Evolutionary conservation across 2,888 invertebrate genomes (phyloP).

Genomic region (Sclerodermus sp.): DNA sequence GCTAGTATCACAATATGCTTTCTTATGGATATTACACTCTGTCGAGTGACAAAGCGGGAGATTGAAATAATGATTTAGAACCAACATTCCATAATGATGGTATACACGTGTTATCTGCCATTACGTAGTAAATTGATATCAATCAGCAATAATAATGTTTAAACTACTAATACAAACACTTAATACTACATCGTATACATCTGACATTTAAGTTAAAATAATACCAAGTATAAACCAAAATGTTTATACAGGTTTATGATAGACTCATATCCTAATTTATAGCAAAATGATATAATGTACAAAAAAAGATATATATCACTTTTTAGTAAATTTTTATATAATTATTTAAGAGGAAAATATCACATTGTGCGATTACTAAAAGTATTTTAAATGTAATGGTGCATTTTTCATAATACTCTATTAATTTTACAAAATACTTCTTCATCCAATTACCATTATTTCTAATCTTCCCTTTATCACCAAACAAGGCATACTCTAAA

Average conservation of each 20-base stretch:
- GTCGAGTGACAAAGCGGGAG: constrained; percentile 30
- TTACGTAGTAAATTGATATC: too few relatives aligned
- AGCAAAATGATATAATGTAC: not conserved
- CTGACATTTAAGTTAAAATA: too few relatives aligned
- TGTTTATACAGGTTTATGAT: constrained; percentile 1
- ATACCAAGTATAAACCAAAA: too few relatives aligned
- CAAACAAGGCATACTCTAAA: constrained; percentile 17
- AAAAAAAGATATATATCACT: too few relatives aligned
- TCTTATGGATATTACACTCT: constrained; percentile 20
- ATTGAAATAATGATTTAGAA: constrained; percentile 28
- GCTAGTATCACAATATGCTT: constrained; percentile 16
- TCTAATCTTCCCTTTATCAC: constrained; percentile 30
- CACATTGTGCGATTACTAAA: too few relatives aligned
- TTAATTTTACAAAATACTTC: constrained; percentile 3
- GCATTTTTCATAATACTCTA: not conserved
- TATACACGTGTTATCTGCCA: too few relatives aligned
- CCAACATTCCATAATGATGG: not conserved
- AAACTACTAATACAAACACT: too few relatives aligned
- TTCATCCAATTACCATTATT: constrained; percentile 20
- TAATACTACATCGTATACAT: too few relatives aligned
- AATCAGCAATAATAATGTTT: too few relatives aligned
- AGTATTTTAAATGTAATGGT: not conserved
- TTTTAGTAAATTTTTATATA: too few relatives aligned
- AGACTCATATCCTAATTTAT: constrained; percentile 4
- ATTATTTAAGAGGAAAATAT: too few relatives aligned